A percentile compares a stretch with the other conserved stretches of the same genome.
Evolutionary conservation across 2,797 vertebrate species (phyloP).

Genomic region (Buceros bicornis): DNA sequence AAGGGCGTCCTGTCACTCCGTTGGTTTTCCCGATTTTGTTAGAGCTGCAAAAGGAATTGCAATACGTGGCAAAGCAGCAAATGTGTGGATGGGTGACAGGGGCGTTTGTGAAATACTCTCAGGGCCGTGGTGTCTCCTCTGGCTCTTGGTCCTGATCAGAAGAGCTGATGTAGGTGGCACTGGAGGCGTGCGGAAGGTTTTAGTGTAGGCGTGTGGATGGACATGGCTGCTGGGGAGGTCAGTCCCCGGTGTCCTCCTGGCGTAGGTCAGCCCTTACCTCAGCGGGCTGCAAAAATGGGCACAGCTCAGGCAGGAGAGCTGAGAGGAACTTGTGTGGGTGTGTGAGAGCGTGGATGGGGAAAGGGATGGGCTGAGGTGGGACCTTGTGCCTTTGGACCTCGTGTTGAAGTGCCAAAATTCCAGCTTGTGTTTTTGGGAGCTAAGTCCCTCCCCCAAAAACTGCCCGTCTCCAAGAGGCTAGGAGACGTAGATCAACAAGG

Average conservation of each 20-base stretch:
- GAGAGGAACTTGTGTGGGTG: accelerated
- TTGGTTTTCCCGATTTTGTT: neutral
- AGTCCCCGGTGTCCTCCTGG: neutral
- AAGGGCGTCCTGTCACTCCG: neutral
- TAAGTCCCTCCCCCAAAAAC: neutral
- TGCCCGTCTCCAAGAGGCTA: neutral
- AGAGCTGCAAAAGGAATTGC: neutral
- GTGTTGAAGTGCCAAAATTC: neutral
- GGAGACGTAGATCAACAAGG: neutral
- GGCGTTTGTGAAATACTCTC: neutral
- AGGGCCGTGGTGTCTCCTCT: neutral
- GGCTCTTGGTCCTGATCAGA: neutral
- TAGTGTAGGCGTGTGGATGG: accelerated
- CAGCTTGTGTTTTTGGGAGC: neutral
- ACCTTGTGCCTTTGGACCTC: neutral
- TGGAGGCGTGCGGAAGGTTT: neutral
- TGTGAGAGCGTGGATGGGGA: neutral
- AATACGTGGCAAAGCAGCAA: neutral
- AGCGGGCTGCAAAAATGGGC: neutral
- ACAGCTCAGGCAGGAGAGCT: neutral
- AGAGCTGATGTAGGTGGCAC: neutral
- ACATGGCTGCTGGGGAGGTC: neutral
- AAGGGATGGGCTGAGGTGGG: neutral
- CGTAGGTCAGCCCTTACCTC: neutral
- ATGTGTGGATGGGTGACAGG: neutral